Percentiles rank a stretch among this genome's conserved stretches.
Conservation (phyloP, 64 coral and sea anemone genomes). For the Acropora yongei region DNA sequence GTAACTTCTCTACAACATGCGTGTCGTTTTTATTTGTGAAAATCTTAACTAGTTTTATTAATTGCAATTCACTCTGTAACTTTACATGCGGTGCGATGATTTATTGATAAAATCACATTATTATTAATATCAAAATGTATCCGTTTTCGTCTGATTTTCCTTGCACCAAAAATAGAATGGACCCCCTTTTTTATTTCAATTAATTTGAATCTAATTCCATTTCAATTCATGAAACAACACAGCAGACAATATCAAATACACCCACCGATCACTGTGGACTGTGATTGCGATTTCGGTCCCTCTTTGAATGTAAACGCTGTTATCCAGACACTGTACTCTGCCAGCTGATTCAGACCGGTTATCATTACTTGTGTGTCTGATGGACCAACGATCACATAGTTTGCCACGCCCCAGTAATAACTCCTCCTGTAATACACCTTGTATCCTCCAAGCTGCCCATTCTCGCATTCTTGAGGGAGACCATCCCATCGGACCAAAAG, state of each 20-base stretch:
- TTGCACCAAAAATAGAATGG: too few species aligned
- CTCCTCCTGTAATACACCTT: neutral
- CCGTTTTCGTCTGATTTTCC: too few species aligned
- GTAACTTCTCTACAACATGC: too few species aligned
- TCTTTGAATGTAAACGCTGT: neutral
- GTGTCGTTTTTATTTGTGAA: too few species aligned
- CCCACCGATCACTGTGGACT: neutral
- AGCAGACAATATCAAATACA: neutral
- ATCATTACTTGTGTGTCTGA: neutral
- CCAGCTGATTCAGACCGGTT: neutral
- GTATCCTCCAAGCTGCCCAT: conserved; percentile 1
- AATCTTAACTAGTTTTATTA: too few species aligned
- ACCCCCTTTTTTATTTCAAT: too few species aligned
- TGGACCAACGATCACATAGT: neutral
- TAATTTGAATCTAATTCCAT: too few species aligned
- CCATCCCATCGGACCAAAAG: neutral
- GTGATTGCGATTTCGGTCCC: neutral
- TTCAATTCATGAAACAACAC: too few species aligned
- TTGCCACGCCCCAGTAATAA: neutral
- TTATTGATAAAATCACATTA: too few species aligned
- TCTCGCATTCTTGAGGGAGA: neutral
- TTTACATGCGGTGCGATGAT: too few species aligned
- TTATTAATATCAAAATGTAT: too few species aligned
- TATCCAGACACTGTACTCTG: neutral
- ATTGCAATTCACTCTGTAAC: too few species aligned